phyloP scores from a whole-genome alignment of 2,113 vertebrate species.

The Bubalus kerabau region DNA sequence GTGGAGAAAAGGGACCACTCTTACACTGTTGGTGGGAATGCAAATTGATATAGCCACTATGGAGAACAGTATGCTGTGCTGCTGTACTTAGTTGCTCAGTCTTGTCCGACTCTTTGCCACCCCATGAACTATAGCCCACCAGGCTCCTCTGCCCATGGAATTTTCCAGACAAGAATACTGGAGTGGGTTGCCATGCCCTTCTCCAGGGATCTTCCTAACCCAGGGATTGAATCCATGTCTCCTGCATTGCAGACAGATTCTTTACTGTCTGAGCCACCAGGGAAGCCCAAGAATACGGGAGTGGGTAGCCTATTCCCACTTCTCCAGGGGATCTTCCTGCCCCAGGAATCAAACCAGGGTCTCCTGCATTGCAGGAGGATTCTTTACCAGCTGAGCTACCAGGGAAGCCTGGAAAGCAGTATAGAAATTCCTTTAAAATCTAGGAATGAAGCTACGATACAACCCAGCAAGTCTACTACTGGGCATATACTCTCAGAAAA shows the following conservation, averaged over 20 bases:
- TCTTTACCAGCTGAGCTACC: neutral
- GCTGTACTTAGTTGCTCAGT: neutral
- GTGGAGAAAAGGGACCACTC: neutral
- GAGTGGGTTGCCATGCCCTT: neutral
- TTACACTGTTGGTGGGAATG: neutral
- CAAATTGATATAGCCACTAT: neutral
- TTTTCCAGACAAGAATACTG: neutral
- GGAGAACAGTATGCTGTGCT: neutral
- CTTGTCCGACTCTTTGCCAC: neutral
- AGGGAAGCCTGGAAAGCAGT: neutral
- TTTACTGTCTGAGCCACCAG: neutral
- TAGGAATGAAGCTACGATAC: neutral
- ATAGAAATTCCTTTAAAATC: neutral
- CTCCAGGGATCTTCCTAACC: neutral
- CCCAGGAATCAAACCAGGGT: neutral
- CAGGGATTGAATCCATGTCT: neutral
- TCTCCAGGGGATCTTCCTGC: neutral
- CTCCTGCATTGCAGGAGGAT: neutral
- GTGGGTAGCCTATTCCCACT: neutral
- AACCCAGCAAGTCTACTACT: neutral
- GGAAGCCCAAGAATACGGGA: neutral
- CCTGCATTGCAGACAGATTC: neutral
- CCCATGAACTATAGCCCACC: neutral
- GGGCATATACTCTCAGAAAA: neutral
- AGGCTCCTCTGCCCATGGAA: neutral